phyloP scores from a whole-genome alignment of 2,888 invertebrate genomes.

The Latheticus oryzae region DNA sequence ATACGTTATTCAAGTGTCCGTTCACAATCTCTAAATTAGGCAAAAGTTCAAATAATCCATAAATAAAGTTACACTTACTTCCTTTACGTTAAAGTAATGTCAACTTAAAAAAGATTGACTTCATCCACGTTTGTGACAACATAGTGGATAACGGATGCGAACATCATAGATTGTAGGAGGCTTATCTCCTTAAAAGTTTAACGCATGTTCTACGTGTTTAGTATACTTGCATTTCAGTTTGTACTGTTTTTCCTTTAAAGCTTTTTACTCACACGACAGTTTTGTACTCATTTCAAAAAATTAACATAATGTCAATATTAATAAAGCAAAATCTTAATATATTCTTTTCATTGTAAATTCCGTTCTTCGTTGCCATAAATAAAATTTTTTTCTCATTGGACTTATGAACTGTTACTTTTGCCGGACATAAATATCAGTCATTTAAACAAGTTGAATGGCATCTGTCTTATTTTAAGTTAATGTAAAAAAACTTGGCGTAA shows the following conservation, averaged over 20 bases:
- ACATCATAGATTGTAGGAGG: conserved; percentile 50
- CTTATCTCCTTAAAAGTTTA: conserved; percentile 50
- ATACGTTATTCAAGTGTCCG: conserved; percentile 35
- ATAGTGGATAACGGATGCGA: conserved; percentile 47
- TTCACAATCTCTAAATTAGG: conserved; percentile 46
- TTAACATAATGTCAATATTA: too few relatives aligned
- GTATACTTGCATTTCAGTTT: conserved; percentile 12
- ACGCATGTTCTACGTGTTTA: conserved; percentile 30
- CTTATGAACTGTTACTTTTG: conserved; percentile 33
- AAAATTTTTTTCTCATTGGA: conserved; percentile 28
- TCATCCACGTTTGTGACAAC: conserved; percentile 37
- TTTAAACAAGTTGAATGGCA: conserved; percentile 41
- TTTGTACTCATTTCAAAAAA: too few relatives aligned
- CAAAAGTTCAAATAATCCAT: conserved; percentile 54
- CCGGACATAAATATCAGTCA: conserved; percentile 38
- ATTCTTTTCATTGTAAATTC: too few relatives aligned
- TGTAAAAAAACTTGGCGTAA: conserved; percentile 33
- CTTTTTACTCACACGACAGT: too few relatives aligned
- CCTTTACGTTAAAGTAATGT: conserved; percentile 44
- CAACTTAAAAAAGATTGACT: conserved; percentile 37
- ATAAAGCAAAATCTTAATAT: too few relatives aligned
- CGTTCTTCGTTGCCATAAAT: conserved; percentile 30
- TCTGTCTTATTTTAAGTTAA: conserved; percentile 32
- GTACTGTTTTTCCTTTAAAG: conserved; percentile 1
- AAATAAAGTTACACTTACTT: conserved; percentile 54